These are phyloP conservation scores for Erithacus rubecula DNA, from an alignment of 2,797 vertebrate species.

Conservation along the genomic window DNA sequence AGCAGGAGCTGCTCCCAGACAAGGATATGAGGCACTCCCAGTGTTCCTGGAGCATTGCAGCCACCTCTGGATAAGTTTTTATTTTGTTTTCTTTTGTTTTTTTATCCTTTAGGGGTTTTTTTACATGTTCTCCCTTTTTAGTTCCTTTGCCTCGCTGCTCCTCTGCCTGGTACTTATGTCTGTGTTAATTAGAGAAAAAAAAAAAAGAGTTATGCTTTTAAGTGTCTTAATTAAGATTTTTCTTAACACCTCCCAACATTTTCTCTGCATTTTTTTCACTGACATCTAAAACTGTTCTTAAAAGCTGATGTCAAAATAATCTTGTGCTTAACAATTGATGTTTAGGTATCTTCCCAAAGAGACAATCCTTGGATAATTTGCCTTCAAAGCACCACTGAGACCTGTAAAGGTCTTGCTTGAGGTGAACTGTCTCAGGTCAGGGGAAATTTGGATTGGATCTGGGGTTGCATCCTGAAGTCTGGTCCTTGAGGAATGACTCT, in stretches of 20 bases:
- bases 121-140: background rate
- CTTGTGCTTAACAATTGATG: background rate
- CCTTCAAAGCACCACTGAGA: background rate
- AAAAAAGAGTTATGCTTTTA: background rate
- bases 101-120: background rate
- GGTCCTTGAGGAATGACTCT: background rate
- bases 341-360: background rate
- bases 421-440: background rate
- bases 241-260: background rate
- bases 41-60: background rate
- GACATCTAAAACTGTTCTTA: background rate
- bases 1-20: background rate
- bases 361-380: background rate
- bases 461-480: background rate
- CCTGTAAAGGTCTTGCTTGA: background rate
- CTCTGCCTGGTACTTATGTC: background rate
- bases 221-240: background rate
- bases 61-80: background rate
- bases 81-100: too few relatives aligned
- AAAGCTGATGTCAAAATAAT: background rate
- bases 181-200: background rate
- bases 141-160: background rate
- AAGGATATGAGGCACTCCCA: background rate
- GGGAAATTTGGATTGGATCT: background rate
- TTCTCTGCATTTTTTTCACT: background rate